phyloP scores from a whole-genome alignment of 1,140 invertebrate genomes.

The Caenorhabditis elegans region WBcel235 BX284606.5:17228001-17228500 shows the following conservation, averaged over 20 bases:
- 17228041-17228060: not conserved
- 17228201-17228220: not conserved
- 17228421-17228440: not conserved
- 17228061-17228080: not conserved
- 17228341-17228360: not conserved
- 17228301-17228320: not conserved
- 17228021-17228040: no score
- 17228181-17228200: not conserved
- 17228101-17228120: not conserved
- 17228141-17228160: not conserved
- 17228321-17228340: not conserved
- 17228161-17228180: not conserved
- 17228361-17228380: conserved; percentile 15
- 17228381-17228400: not conserved
- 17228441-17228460: not conserved
- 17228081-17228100: not conserved
- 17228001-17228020: no score
- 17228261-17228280: conserved; percentile 11
- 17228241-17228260: not conserved
- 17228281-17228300: not conserved
- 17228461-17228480: not conserved
- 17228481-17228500: not conserved
- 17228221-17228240: not conserved
- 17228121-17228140: not conserved
- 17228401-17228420: not conserved